Evolutionary conservation across 2,888 invertebrate species (phyloP), one percentile per base, ranked within the genome.

Genomic region (Mactromeris polynyma): DNA sequence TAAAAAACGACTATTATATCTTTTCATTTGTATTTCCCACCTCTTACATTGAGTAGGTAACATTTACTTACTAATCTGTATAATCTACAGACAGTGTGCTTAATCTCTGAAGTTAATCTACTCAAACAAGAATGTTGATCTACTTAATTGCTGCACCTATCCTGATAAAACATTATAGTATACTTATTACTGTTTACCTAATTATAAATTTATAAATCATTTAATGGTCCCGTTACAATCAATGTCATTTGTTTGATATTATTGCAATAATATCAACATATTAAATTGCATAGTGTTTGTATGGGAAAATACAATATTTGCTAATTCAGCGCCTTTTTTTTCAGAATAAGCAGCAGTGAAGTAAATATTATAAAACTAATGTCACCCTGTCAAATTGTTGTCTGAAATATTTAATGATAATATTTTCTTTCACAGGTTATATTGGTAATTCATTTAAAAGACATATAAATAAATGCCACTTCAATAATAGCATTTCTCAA

Each of bases 401-500:
- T 73, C 3, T 36, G 36, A 73, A 36, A 73, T 73, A 73, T 73
- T 73, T 73, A 0, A 73, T 69, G 36, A 73, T 36, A 73, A 73
- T 73, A 73, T 73, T 73, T 73, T 73, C 73, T 33, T 33, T 73
- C 36, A 73, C 73, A 33, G 36, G 33, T 73, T 36, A 73, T 73
- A 73, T 73, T 73, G 33, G 19, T n/a, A 64, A 26, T 2, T 73
- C 19, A 36, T 73, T 73, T 73, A 73, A 73, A 69, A 69, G 33
- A 31, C 69, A 31, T 58, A 54, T n/a, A 31, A 31, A 33, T 26
- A 73, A 83, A 83, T 87, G 83, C 17, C 42, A 78, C 19, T 31
- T 64, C 83, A n/a, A 79, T 87, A 79, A 78, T 58, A 40, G 58
- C 87, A 87, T 87, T 79, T 83, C 78, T 87, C 83, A 87, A 78